Conservation (phyloP, 2,113 vertebrate genomes). For the Callipepla californica region DNA sequence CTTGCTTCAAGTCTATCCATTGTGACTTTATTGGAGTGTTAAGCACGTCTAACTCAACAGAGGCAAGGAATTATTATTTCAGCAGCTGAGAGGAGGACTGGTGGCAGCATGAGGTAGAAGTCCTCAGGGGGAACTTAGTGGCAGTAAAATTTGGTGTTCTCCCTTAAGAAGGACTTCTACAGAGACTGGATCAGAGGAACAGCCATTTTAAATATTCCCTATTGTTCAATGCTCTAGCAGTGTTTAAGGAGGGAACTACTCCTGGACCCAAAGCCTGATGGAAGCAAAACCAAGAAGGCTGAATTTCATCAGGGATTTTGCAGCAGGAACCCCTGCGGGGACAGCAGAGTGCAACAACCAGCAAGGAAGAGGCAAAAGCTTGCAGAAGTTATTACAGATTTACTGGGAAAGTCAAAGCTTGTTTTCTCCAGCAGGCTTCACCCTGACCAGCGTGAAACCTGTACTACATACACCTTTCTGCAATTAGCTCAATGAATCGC, state of each 20-base stretch:
- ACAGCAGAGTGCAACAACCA: fast-evolving
- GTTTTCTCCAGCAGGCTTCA: background rate
- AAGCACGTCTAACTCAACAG: background rate
- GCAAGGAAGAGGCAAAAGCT: background rate
- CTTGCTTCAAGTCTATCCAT: background rate
- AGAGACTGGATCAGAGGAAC: background rate
- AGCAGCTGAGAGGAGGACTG: background rate
- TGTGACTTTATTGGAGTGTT: background rate
- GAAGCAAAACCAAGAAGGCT: background rate
- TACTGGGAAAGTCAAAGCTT: background rate
- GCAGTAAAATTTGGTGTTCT: background rate
- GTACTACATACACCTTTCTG: fast-evolving
- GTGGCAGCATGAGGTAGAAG: fast-evolving
- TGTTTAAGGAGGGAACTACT: background rate
- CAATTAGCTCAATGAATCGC: background rate
- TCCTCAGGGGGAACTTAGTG: background rate
- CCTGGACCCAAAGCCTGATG: fast-evolving
- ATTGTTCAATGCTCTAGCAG: background rate
- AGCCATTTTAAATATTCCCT: fast-evolving
- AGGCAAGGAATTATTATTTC: background rate
- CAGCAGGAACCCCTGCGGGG: background rate
- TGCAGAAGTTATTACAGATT: background rate
- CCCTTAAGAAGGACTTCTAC: background rate
- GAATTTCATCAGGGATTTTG: background rate
- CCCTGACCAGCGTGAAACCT: fast-evolving